phyloP scores from a whole-genome alignment of 2,797 vertebrate species.

The Selene dorsalis region DNA sequence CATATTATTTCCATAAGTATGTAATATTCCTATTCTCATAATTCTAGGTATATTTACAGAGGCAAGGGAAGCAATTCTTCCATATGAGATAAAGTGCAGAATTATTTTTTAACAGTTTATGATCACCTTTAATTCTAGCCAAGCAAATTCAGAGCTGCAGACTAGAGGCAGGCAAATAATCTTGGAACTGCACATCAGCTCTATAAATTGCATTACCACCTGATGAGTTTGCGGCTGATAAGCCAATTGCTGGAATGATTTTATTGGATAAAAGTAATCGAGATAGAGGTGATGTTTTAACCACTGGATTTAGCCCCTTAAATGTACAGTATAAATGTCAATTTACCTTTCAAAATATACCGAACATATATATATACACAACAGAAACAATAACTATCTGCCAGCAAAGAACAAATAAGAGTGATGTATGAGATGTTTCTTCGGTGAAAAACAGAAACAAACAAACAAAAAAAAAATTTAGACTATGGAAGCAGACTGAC shows the following conservation, averaged over 20 bases:
- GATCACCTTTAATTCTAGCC: neutral
- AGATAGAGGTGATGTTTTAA: neutral
- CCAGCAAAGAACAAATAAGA: constrained; percentile 3
- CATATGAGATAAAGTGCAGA: neutral
- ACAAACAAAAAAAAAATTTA: neutral
- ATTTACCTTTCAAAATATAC: neutral
- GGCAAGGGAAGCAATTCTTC: neutral
- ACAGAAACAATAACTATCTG: neutral
- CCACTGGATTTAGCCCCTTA: neutral
- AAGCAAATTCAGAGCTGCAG: neutral
- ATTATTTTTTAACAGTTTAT: neutral
- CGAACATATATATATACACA: too few species aligned
- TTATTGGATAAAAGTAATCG: neutral
- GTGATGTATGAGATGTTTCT: neutral
- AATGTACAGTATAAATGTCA: neutral
- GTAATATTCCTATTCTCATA: neutral
- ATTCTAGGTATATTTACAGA: neutral
- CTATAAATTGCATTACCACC: neutral
- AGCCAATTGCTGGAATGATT: neutral
- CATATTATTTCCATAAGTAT: constrained; percentile 33
- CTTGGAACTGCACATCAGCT: neutral
- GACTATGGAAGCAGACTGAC: neutral
- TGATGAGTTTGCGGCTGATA: neutral
- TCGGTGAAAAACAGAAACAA: neutral
- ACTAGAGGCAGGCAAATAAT: neutral